Percentiles rank a stretch among this genome's conserved stretches.
These are phyloP conservation scores for Brachionus calyciflorus DNA, from an alignment of 1,140 invertebrate genomes.

Conservation along the genomic window DNA sequence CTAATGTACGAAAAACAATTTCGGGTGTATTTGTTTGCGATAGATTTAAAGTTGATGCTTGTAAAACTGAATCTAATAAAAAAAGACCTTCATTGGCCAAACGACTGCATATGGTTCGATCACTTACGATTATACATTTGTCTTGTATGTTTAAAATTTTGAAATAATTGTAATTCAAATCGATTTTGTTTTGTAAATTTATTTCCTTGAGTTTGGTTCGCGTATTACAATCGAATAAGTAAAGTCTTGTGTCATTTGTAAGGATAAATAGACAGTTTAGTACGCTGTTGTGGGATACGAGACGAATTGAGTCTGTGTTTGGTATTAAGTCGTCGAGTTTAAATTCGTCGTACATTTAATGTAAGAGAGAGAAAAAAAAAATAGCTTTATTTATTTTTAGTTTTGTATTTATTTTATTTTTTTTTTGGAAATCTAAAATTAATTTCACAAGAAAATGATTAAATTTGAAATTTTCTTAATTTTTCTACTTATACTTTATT, in stretches of 20 bases:
- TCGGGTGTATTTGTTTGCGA: background rate
- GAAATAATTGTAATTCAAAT: slow-evolving; percentile 24
- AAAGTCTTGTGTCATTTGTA: background rate
- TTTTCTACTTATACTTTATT: no score
- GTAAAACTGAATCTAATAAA: slow-evolving; percentile 37
- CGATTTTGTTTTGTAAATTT: slow-evolving; percentile 15
- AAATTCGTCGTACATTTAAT: slow-evolving; percentile 22
- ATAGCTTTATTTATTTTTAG: background rate
- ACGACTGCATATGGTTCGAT: slow-evolving; percentile 41
- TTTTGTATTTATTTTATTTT: background rate
- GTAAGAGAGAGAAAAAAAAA: slow-evolving; percentile 7
- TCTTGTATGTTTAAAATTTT: slow-evolving; percentile 24
- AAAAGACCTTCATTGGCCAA: slow-evolving; percentile 28
- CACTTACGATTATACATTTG: slow-evolving; percentile 39
- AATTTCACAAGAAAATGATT: no score
- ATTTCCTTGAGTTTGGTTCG: slow-evolving; percentile 28
- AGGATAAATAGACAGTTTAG: slow-evolving; percentile 39
- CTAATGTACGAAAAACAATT: background rate
- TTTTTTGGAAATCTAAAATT: background rate
- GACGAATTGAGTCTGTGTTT: background rate
- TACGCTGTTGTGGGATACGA: slow-evolving; percentile 29
- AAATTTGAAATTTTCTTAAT: no score
- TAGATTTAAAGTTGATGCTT: slow-evolving; percentile 13
- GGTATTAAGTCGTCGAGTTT: background rate
- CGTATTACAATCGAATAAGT: slow-evolving; percentile 32